Evolutionary conservation across 2,113 vertebrate species (phyloP).

Genomic region (Strix aluco): DNA sequence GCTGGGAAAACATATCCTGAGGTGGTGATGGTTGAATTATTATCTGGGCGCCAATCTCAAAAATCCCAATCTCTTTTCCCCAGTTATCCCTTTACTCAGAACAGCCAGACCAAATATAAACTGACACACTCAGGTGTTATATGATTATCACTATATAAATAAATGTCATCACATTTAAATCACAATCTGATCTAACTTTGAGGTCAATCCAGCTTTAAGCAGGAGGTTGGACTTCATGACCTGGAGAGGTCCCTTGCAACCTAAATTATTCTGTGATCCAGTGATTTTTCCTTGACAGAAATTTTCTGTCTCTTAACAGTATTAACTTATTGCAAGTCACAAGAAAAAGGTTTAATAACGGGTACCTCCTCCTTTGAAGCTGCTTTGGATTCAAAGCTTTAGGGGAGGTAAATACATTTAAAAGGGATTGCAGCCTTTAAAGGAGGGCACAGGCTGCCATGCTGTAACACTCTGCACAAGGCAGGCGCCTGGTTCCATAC

Average conservation of each 20-base stretch:
- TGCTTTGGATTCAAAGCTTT: neutral
- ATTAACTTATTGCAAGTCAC: neutral
- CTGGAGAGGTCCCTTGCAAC: neutral
- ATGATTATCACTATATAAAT: neutral
- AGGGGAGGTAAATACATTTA: neutral
- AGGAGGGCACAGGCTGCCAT: neutral
- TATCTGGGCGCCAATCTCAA: neutral
- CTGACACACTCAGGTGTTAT: neutral
- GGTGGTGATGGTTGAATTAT: neutral
- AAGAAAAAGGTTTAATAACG: neutral
- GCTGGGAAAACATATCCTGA: neutral
- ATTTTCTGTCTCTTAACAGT: neutral
- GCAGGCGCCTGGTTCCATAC: neutral
- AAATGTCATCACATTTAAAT: constrained; percentile 3
- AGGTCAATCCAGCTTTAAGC: neutral
- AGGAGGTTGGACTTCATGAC: neutral
- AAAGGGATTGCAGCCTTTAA: neutral
- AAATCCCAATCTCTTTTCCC: neutral
- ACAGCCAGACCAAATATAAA: neutral
- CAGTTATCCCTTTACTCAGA: neutral
- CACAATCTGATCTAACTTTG: neutral
- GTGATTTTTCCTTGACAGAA: neutral
- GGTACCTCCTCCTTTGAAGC: neutral
- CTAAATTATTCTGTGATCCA: neutral
- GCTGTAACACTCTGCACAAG: neutral